A percentile compares a stretch with the other conserved stretches of the same genome.
Evolutionary conservation across 2,888 invertebrate species (phyloP).

Genomic region (Pseudococcus jackbeardsleyi): DNA sequence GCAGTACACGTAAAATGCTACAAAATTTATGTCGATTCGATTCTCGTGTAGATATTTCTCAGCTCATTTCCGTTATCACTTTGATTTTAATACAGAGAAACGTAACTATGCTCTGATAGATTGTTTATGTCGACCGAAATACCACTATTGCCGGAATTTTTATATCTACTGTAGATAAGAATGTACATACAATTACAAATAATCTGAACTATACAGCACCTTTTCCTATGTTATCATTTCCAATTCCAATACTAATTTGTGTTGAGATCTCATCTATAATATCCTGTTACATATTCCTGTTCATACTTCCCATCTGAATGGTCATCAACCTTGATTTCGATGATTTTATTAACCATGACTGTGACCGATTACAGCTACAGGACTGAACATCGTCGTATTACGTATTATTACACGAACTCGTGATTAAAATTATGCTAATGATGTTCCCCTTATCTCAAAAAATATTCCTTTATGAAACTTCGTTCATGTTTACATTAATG

Average conservation of each 20-base stretch:
- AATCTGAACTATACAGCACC: background rate
- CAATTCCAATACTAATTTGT: background rate
- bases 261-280: background rate
- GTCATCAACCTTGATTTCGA: slow-evolving; percentile 45
- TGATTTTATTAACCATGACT: slow-evolving; percentile 48
- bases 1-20: background rate
- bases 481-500: background rate
- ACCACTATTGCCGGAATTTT: background rate
- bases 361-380: slow-evolving; percentile 29
- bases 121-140: background rate
- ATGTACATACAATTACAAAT: background rate
- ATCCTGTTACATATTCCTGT: background rate
- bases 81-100: background rate
- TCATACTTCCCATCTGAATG: slow-evolving; percentile 11
- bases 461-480: background rate
- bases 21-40: background rate
- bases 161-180: background rate
- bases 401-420: background rate
- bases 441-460: slow-evolving; percentile 3
- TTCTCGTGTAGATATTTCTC: background rate
- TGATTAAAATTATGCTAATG: slow-evolving; percentile 14
- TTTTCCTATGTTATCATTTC: background rate
- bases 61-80: background rate
- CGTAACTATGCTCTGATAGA: background rate
- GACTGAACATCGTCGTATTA: background rate